Evolutionary conservation across 1,140 invertebrate genomes (phyloP), one percentile per base, ranked within the genome.

Genomic region (Lordiphosa collinella): DNA sequence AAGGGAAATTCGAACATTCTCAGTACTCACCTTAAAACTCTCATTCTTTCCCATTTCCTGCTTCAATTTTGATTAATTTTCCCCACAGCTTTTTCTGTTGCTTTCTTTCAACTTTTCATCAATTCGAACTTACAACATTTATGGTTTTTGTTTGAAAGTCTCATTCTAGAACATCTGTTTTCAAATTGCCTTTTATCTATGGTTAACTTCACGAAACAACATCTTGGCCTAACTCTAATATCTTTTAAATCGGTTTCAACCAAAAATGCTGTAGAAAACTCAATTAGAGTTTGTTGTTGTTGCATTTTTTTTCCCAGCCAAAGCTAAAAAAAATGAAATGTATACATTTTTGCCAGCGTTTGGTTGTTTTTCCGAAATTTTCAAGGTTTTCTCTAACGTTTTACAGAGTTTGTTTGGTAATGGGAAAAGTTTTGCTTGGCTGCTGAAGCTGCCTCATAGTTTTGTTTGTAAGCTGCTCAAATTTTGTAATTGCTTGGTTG

Each of bases 241-340:
- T 82, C 22, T 18, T 12, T 70, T 70, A 52, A 70, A 82, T 53
- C 37, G 52, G 50, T 74, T 74, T 51, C 43, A 69, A 69, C 64
- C 5, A 44, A 18, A 25, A 31, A 44, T 29, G 13, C 41, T 11
- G 8, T 10, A 12, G 48, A 57, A 53, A 80, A 82, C 76, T 76
- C 76, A 80, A 80, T 80, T 80, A 82, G 71, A 75, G 61, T 71
- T 73, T 80, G 75, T 80, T 80, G 57, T 82, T 64, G 82, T 80
- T 76, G 64, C 68, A 80, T 71, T 82, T 75, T 44, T 44, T 18
- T 29, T 29, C 7, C 7, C 7, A 29, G 43, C 12, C 34, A 59
- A 48, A 34, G 35, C 7, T 8, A 29, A 34, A 47, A 35, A 16
- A 49, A 50, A 35, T 25, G 59, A 60, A 63, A 66, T 70, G 62